Base-by-base conservation (phyloP, 1,140 invertebrate species). In the Scaptomyza montana region DNA sequence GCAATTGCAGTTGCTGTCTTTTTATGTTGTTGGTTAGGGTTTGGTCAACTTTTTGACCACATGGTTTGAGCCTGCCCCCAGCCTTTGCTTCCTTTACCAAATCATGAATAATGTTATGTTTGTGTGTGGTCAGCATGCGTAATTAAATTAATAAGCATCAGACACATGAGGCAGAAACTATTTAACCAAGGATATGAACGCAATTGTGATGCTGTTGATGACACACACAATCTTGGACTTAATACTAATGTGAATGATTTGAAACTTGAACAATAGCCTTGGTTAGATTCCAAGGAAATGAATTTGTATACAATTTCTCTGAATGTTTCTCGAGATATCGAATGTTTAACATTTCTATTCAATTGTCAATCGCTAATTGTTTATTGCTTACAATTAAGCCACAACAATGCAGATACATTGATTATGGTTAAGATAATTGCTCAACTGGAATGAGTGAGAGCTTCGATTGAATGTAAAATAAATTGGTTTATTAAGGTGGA, bases 81-180 rank as follows among this genome's bases (percentile, higher is more conserved):
- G 21, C 21, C 21, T 10, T 19, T n/a, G 2, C 30, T 2, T 25
- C 9, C 12, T 2, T 25, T 2, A 13, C 41, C 49, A 77, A 76
- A 76, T 70, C 67, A 86, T 86, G 70, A 87, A 86, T 86, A 78
- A 81, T 87, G 66, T 60, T 68, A 46, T 51, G 46, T 47, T 2
- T 9, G 30, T 33, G 3, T 36, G 33, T 9, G 5, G 30, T 3
- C 33, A 63, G 49, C 51, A 60, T 45, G 55, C 60, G 64, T 69
- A 86, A 86, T 78, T 69, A 82, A 87, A 78, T 86, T 87, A 73
- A 77, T 89, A 70, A 78, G 74, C 82, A 87, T 69, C 50, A 72
- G 55, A 45, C 61, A 36, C 65, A 25, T 49, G 56, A 50, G 33
- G 50, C 56, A 43, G 16, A 8, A 55, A 56, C 47, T 47, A 67